Conservation (phyloP, 2,888 invertebrate genomes). For the Furcula furcula region DNA sequence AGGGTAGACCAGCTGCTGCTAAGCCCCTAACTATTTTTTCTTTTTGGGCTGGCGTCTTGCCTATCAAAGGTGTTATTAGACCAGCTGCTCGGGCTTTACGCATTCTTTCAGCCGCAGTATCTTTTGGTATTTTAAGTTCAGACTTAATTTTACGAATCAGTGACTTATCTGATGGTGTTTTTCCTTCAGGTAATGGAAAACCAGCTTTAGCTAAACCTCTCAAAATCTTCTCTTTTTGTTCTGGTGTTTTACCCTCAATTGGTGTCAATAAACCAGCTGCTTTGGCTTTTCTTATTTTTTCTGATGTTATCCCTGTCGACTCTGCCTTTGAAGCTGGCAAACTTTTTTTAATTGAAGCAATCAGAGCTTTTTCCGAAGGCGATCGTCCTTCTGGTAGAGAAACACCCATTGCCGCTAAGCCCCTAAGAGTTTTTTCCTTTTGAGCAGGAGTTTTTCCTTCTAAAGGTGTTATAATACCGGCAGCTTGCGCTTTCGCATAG, state of each 20-base stretch:
- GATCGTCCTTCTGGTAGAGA: constrained; percentile 17
- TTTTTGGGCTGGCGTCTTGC: constrained; percentile 36
- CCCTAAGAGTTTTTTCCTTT: constrained; percentile 28
- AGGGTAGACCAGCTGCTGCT: constrained; percentile 20
- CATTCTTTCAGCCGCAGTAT: constrained; percentile 9
- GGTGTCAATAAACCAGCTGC: constrained; percentile 6
- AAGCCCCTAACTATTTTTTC: constrained; percentile 36
- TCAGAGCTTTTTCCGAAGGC: constrained; percentile 3
- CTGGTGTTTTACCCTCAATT: constrained; percentile 6
- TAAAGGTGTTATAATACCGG: constrained; percentile 23
- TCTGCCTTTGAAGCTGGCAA: background rate
- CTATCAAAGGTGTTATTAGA: constrained; percentile 32
- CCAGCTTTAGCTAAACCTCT: background rate
- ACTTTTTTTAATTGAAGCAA: background rate
- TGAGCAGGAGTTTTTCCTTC: constrained; percentile 23
- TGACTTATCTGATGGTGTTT: constrained; percentile 27
- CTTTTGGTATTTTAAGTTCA: constrained; percentile 22
- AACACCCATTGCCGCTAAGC: constrained; percentile 24
- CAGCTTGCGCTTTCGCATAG: constrained; percentile 14
- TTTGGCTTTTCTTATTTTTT: constrained; percentile 2
- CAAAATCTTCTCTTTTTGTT: constrained; percentile 1
- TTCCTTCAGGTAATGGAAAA: constrained; percentile 11
- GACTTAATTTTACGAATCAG: constrained; percentile 14
- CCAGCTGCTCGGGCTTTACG: constrained; percentile 15
- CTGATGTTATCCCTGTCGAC: background rate